Conservation (phyloP, 2,113 vertebrate species). For the Rhinichthys klamathensis region DNA sequence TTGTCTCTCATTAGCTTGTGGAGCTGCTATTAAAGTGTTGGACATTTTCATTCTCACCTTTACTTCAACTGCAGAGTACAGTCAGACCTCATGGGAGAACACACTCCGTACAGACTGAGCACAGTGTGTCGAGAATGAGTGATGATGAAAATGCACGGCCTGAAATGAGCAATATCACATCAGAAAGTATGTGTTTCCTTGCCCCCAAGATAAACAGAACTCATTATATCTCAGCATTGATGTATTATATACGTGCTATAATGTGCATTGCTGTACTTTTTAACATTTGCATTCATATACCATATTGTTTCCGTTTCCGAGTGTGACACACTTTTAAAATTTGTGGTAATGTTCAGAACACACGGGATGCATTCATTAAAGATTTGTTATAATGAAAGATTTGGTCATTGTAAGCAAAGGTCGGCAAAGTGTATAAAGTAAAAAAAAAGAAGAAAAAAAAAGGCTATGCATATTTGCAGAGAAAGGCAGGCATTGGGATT, state of each 20-base stretch:
- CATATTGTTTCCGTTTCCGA: slow-evolving; percentile 53
- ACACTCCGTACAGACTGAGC: slow-evolving; percentile 48
- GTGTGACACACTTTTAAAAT: slow-evolving; percentile 24
- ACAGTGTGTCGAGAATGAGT: slow-evolving; percentile 67
- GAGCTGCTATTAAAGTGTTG: slow-evolving; percentile 21
- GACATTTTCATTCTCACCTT: slow-evolving; percentile 43
- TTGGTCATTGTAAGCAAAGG: background rate
- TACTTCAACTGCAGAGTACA: slow-evolving; percentile 51
- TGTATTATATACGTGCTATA: slow-evolving; percentile 67
- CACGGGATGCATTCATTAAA: slow-evolving; percentile 23
- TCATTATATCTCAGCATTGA: slow-evolving; percentile 70
- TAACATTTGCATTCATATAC: slow-evolving; percentile 64
- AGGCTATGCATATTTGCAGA: slow-evolving; percentile 19
- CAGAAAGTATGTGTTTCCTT: slow-evolving; percentile 54
- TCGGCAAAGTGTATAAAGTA: background rate
- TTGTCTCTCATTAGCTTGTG: slow-evolving; percentile 33
- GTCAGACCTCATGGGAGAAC: slow-evolving; percentile 55
- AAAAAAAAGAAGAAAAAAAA: background rate
- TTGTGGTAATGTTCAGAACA: slow-evolving; percentile 2
- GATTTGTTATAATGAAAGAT: slow-evolving; percentile 21
- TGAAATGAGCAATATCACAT: slow-evolving; percentile 71
- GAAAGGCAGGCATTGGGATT: background rate
- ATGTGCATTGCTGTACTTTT: slow-evolving; percentile 63
- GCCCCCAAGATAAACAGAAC: slow-evolving; percentile 65
- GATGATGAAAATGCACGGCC: slow-evolving; percentile 67